Conservation (phyloP, 2,888 invertebrate genomes). For the Drosophila helvetica region DNA sequence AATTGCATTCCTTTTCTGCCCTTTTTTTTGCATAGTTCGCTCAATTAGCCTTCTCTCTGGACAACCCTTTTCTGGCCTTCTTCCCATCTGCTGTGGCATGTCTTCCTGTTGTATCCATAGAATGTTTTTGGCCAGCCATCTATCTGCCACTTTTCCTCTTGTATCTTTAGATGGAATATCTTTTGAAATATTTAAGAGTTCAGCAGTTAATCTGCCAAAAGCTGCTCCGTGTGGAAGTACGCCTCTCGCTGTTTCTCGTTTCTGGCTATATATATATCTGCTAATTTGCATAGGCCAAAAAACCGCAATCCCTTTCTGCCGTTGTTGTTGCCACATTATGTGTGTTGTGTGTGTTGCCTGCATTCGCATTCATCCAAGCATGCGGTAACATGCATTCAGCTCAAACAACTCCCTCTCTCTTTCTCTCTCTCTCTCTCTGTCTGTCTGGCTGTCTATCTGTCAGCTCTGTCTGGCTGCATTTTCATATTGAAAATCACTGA, state of each 20-base stretch:
- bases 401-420: slow-evolving; percentile 24
- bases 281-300: slow-evolving; percentile 57
- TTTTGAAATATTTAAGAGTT: not conserved
- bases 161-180: not conserved
- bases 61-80: not conserved
- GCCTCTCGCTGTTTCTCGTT: slow-evolving; percentile 11
- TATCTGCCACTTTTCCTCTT: not conserved
- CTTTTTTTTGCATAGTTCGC: not conserved
- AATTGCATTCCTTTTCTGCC: too few species aligned
- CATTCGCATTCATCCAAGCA: slow-evolving; percentile 63
- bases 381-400: slow-evolving; percentile 51
- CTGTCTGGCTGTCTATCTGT: slow-evolving; percentile 41
- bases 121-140: not conserved
- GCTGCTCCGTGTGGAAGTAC: not conserved
- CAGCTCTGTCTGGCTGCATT: slow-evolving; percentile 67
- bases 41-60: not conserved
- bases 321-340: slow-evolving; percentile 67
- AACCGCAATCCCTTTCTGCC: slow-evolving; percentile 64
- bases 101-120: not conserved
- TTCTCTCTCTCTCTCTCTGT: slow-evolving; percentile 29
- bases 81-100: not conserved
- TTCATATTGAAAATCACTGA: slow-evolving; percentile 77
- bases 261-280: slow-evolving; percentile 27
- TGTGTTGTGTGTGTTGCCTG: slow-evolving; percentile 23
- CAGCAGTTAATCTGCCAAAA: not conserved